A percentile compares a stretch with the other conserved stretches of the same genome.
Evolutionary conservation across 2,888 invertebrate species (phyloP).

Genomic region (Noctua comes): DNA sequence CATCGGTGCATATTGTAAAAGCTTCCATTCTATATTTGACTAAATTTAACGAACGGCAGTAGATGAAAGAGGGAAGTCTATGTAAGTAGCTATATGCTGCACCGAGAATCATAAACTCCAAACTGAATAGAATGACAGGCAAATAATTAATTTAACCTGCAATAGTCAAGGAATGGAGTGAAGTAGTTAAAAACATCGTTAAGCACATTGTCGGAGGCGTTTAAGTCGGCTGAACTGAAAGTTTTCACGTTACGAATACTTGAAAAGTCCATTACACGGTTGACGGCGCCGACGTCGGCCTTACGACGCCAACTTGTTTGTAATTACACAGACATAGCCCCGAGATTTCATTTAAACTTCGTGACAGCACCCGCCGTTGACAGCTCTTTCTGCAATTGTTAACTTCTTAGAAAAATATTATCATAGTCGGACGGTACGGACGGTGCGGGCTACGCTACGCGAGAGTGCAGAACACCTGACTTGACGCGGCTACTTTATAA

Average conservation of each 20-base stretch:
- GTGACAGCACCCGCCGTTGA: conserved; percentile 81
- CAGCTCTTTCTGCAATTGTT: conserved; percentile 81
- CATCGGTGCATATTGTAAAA: conserved; percentile 10
- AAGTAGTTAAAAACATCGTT: conserved; percentile 89
- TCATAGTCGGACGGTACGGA: conserved; percentile 54
- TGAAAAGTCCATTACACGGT: conserved; percentile 90
- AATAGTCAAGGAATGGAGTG: conserved; percentile 80
- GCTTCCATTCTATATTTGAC: conserved; percentile 6
- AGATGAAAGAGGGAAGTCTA: background rate
- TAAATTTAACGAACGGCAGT: background rate
- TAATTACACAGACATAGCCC: conserved; percentile 87
- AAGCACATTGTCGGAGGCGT: conserved; percentile 87
- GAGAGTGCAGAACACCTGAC: conserved; percentile 42
- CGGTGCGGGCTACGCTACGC: conserved; percentile 16
- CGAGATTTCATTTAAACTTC: conserved; percentile 88
- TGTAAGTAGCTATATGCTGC: background rate
- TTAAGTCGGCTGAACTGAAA: conserved; percentile 85
- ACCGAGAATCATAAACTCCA: conserved; percentile 50
- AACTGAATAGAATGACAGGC: conserved; percentile 69
- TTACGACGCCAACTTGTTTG: conserved; percentile 84
- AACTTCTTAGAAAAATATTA: conserved; percentile 77
- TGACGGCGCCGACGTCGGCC: conserved; percentile 83
- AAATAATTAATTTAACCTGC: conserved; percentile 84
- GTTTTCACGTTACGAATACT: conserved; percentile 89
- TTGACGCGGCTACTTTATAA: conserved; percentile 48